A percentile compares a stretch with the other conserved stretches of the same genome.
These are phyloP conservation scores for Asbolus verrucosus DNA, from an alignment of 1,140 invertebrate genomes.

Conservation along the genomic window DNA sequence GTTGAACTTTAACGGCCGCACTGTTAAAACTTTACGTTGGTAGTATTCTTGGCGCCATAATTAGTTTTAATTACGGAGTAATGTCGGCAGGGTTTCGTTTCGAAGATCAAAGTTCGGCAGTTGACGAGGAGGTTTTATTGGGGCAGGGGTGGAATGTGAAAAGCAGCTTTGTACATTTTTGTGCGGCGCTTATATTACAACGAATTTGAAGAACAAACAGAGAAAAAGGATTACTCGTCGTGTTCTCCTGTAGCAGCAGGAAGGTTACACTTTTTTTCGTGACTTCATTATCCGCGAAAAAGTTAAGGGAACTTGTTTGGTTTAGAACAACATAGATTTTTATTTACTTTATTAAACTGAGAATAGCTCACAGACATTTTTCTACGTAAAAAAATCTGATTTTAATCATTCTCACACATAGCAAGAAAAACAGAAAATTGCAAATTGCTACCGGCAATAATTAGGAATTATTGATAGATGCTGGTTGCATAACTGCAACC, in stretches of 20 bases:
- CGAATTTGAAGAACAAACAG: conserved; percentile 8
- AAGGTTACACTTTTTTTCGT: conserved; percentile 6
- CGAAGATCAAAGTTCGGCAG: conserved; percentile 13
- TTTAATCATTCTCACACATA: no score
- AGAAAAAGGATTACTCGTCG: conserved; percentile 12
- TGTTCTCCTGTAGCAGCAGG: background rate
- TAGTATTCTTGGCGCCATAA: conserved; percentile 5
- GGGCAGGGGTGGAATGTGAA: background rate
- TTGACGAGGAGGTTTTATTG: no score
- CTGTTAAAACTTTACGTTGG: background rate
- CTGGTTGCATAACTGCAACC: no score
- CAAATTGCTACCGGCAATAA: no score
- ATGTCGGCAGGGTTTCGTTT: background rate
- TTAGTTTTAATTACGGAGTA: conserved; percentile 19
- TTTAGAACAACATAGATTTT: background rate
- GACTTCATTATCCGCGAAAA: conserved; percentile 14
- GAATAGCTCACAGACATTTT: no score
- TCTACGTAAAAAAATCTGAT: no score
- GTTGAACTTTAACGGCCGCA: background rate
- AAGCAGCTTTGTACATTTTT: no score
- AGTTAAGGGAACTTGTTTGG: background rate
- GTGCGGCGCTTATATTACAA: background rate
- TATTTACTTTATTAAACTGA: conserved; percentile 22
- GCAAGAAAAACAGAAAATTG: no score
- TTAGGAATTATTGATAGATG: no score